Conservation (phyloP, 2,797 vertebrate species). For the Gila robusta region DNA sequence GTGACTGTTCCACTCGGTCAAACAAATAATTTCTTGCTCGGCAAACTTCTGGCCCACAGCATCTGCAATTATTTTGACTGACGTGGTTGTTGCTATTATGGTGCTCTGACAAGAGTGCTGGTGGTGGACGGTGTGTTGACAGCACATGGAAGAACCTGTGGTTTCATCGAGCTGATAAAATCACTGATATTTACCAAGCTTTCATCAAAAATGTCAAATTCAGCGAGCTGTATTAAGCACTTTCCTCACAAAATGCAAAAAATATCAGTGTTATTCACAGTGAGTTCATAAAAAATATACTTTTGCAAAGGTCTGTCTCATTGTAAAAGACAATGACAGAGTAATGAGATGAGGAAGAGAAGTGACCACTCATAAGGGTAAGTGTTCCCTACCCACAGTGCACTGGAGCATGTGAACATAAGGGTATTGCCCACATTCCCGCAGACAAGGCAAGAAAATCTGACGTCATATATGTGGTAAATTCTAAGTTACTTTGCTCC, state of each 20-base stretch:
- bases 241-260: neutral
- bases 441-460: neutral
- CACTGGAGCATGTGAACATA: neutral
- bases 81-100: slow-evolving; percentile 36
- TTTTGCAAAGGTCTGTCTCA: neutral
- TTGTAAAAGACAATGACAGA: neutral
- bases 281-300: neutral
- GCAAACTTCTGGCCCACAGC: slow-evolving; percentile 42
- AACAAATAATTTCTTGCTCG: slow-evolving; percentile 57
- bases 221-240: neutral
- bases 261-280: neutral
- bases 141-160: neutral
- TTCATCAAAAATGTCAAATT: slow-evolving; percentile 16
- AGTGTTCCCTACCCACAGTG: slow-evolving; percentile 7
- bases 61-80: slow-evolving; percentile 48
- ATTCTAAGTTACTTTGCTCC: neutral
- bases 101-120: slow-evolving; percentile 16
- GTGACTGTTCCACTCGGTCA: slow-evolving; percentile 51
- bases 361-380: neutral
- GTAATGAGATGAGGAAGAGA: neutral
- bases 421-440: neutral
- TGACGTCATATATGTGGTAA: neutral
- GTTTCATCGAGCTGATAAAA: slow-evolving; percentile 19
- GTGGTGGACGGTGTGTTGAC: neutral
- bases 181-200: slow-evolving; percentile 25